These are phyloP conservation scores for Limnothrissa miodon DNA, from an alignment of 2,113 vertebrate genomes.

Conservation along the genomic window DNA sequence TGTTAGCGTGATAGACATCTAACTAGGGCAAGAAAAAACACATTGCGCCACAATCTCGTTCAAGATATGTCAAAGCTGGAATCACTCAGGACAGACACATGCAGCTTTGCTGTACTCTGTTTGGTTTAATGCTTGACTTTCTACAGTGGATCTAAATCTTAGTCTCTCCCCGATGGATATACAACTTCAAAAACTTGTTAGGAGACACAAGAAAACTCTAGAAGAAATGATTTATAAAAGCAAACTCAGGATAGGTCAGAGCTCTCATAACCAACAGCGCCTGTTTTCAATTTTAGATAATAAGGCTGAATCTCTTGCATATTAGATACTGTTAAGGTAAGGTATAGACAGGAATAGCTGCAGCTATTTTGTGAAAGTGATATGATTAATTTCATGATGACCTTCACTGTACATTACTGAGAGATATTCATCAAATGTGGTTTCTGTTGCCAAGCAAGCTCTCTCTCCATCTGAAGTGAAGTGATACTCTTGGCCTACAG, in stretches of 20 bases:
- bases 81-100: background rate
- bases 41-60: background rate
- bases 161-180: background rate
- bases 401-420: background rate
- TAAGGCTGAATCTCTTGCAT: background rate
- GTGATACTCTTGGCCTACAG: constrained; percentile 3
- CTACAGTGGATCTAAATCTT: background rate
- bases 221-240: background rate
- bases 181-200: background rate
- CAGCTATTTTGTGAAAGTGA: background rate
- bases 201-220: background rate
- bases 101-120: background rate
- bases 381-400: constrained; percentile 10
- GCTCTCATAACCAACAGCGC: background rate
- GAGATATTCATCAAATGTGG: background rate
- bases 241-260: background rate
- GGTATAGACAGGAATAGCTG: background rate
- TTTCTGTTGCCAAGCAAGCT: background rate
- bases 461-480: background rate
- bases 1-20: background rate
- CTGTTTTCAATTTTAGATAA: background rate
- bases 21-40: background rate
- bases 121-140: background rate
- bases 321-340: background rate
- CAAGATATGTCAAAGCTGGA: background rate